phyloP scores from a whole-genome alignment of 2,888 invertebrate genomes.

The Zygogramma bicolorata region DNA sequence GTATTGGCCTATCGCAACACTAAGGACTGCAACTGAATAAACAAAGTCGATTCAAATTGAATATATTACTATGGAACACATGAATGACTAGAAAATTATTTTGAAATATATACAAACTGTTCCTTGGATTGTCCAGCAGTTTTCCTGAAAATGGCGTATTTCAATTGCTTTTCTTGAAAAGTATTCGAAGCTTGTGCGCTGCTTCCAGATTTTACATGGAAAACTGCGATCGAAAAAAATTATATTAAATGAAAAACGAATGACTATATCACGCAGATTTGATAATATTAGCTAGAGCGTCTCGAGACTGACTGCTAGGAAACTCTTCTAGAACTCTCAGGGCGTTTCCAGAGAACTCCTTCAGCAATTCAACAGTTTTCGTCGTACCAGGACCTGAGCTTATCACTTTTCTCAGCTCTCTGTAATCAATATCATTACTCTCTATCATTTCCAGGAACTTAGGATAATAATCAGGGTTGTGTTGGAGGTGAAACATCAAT shows the following conservation, averaged over 20 bases:
- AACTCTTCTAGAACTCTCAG: conserved; percentile 80
- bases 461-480: conserved; percentile 75
- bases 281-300: conserved; percentile 85
- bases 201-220: too few relatives aligned
- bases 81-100: too few relatives aligned
- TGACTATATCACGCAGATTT: conserved; percentile 67
- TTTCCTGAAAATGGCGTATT: too few relatives aligned
- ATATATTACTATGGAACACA: too few relatives aligned
- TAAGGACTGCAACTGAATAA: too few relatives aligned
- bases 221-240: too few relatives aligned
- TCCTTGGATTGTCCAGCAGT: too few relatives aligned
- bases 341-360: conserved; percentile 79
- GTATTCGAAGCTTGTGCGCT: too few relatives aligned
- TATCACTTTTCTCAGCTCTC: conserved; percentile 63
- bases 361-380: conserved; percentile 77
- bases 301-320: conserved; percentile 82
- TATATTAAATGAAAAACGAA: not conserved
- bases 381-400: conserved; percentile 76
- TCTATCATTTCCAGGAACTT: conserved; percentile 75
- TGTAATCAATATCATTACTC: conserved; percentile 73
- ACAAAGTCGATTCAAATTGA: too few relatives aligned
- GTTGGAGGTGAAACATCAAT: conserved; percentile 82
- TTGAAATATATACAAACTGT: too few relatives aligned
- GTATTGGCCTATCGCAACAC: too few relatives aligned
- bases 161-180: too few relatives aligned